A percentile compares a stretch with the other conserved stretches of the same genome.
These are phyloP conservation scores for Protodeltote pygarga DNA, from an alignment of 2,888 invertebrate species.

Conservation along the genomic window DNA sequence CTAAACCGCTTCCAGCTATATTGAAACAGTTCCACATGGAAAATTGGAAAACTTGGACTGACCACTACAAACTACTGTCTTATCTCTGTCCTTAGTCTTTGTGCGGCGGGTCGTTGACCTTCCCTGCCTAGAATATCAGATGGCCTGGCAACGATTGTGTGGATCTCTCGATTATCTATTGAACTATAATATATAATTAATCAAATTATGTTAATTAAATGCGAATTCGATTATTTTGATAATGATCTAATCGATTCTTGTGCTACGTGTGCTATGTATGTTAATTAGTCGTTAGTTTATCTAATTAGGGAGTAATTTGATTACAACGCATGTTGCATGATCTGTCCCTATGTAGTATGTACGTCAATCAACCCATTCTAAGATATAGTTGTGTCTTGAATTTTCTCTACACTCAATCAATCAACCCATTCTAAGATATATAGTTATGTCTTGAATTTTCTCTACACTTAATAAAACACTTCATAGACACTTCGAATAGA, in stretches of 20 bases:
- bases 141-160: slow-evolving; percentile 38
- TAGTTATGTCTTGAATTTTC: too few species aligned
- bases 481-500: too few species aligned
- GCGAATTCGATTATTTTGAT: slow-evolving; percentile 16
- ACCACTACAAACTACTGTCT: slow-evolving; percentile 27
- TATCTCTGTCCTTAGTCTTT: slow-evolving; percentile 34
- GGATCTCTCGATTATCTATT: slow-evolving; percentile 50
- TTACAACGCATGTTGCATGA: too few species aligned
- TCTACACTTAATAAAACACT: too few species aligned
- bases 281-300: too few species aligned
- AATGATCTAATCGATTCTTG: slow-evolving; percentile 32
- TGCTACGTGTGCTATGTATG: background rate
- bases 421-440: too few species aligned
- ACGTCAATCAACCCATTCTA: too few species aligned
- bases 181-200: slow-evolving; percentile 32
- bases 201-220: slow-evolving; percentile 18
- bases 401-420: too few species aligned
- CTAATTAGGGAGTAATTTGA: too few species aligned
- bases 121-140: slow-evolving; percentile 45
- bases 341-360: too few species aligned
- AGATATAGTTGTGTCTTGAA: too few species aligned
- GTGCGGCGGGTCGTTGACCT: slow-evolving; percentile 31
- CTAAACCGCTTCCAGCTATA: slow-evolving; percentile 22
- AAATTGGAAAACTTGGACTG: slow-evolving; percentile 40
- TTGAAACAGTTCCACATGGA: slow-evolving; percentile 33